Conservation (phyloP, 2,888 invertebrate species). For the Drosophila suboccidentalis region DNA sequence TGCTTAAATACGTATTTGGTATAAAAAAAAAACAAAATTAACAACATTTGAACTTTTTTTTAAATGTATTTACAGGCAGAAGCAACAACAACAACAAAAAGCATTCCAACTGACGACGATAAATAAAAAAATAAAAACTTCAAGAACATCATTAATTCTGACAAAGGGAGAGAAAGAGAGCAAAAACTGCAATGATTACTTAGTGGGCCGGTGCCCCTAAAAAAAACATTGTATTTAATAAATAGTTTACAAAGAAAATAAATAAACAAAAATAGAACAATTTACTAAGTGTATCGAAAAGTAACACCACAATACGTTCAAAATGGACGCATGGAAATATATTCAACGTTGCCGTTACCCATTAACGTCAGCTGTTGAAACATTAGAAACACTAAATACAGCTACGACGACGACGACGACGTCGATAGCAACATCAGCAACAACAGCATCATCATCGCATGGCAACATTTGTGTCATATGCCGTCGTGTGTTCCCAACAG, state of each 20-base stretch:
- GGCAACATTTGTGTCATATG: constrained; percentile 63
- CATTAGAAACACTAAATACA: constrained; percentile 31
- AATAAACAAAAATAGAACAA: constrained; percentile 1
- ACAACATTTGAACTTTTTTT: constrained; percentile 49
- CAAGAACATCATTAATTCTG: constrained; percentile 28
- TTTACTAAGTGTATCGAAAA: constrained; percentile 17
- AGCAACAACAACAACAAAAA: constrained; percentile 38
- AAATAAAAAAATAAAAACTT: constrained; percentile 13
- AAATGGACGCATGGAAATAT: background rate
- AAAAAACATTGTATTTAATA: constrained; percentile 12
- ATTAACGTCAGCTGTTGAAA: background rate
- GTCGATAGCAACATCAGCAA: constrained; percentile 10
- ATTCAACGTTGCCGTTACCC: no score
- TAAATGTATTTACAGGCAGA: constrained; percentile 45
- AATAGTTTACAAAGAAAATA: constrained; percentile 4
- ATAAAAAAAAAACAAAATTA: constrained; percentile 20
- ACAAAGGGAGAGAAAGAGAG: constrained; percentile 15
- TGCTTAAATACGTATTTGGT: constrained; percentile 17
- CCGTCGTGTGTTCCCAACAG: constrained; percentile 44
- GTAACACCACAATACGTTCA: constrained; percentile 30
- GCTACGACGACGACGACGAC: constrained; percentile 3
- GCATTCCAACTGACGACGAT: constrained; percentile 56
- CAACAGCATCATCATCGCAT: constrained; percentile 24
- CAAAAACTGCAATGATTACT: constrained; percentile 63
- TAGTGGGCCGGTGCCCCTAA: constrained; percentile 44